Evolutionary conservation across 2,113 vertebrate genomes (phyloP).

Genomic region (Orthonyx spaldingii): DNA sequence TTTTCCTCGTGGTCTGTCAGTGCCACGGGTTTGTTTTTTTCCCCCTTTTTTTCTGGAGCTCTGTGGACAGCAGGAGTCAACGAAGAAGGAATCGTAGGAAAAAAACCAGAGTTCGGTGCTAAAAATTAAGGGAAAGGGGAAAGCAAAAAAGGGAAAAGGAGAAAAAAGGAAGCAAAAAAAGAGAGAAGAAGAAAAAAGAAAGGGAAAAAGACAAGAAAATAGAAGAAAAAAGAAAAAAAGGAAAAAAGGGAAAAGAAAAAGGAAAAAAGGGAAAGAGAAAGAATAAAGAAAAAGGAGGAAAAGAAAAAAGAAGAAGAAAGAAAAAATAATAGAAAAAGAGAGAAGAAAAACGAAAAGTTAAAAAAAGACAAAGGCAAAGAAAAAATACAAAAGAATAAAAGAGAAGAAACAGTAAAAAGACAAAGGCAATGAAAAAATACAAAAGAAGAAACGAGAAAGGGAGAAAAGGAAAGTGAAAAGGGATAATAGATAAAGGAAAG

Average conservation of each 20-base stretch:
- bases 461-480: rapidly evolving
- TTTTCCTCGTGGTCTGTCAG: rapidly evolving
- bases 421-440: too few relatives aligned
- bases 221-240: rapidly evolving
- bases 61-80: neutral
- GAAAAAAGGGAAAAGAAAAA: rapidly evolving
- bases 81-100: rapidly evolving
- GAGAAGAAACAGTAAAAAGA: too few relatives aligned
- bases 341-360: neutral
- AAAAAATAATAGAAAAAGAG: neutral
- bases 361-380: neutral
- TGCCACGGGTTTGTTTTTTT: rapidly evolving
- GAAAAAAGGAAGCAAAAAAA: too few relatives aligned
- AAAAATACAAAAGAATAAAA: too few relatives aligned
- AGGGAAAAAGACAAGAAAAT: rapidly evolving
- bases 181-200: too few relatives aligned
- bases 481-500: neutral
- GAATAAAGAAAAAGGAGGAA: too few relatives aligned
- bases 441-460: neutral
- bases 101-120: neutral
- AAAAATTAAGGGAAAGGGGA: neutral
- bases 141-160: too few relatives aligned
- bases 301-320: neutral
- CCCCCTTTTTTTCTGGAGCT: neutral
- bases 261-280: too few relatives aligned